Evolutionary conservation across 2,113 vertebrate species (phyloP), one percentile per base, ranked within the genome.

Genomic region (Neotoma lepida): DNA sequence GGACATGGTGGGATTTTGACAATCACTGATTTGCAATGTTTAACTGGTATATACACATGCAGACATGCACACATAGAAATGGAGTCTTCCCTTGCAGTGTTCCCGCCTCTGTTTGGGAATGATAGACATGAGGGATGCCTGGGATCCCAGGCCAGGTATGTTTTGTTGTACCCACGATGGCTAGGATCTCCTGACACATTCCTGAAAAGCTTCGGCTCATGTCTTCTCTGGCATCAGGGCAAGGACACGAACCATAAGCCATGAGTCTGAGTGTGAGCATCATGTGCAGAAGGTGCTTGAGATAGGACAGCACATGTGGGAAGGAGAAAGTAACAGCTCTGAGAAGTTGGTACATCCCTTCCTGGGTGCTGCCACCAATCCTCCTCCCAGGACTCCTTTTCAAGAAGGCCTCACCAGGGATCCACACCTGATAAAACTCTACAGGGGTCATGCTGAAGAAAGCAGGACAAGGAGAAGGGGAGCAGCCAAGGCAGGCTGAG

Each of bases 201-300:
- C 2, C 1, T 41, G 22, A 58, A 5, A 14, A 4, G 46, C 1
- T 15, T 18, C 9, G 26, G 58, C 41, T 13, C 44, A 6, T 13
- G 74, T 68, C 86, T 87, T 56, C 71, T 26, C 66, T 10, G 4
- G 49, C 54, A 20, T 56, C 63, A 28, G 28, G 51, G 3, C 20
- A 26, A 1, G 15, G 6, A 8, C 30, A 54, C 97, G 97, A 93
- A 97, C 95, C 97, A 0, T 97, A 98, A 4, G 97, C 97, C 70
- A 97, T 95, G 0, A 98, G 97, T 0, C 95, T 98, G 88, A 98
- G 68, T 89, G 97, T 97, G 10, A 98, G 96, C 77, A 97, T 97
- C 0, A 95, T 97, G 92, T 97, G 96, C 44, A 98, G 91, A 33
- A 97, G 97, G 1, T 97, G 97, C 76, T 97, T 95, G 88, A 97